Conservation (phyloP, 1,140 invertebrate genomes). For the Drosophila mauritiana region DNA sequence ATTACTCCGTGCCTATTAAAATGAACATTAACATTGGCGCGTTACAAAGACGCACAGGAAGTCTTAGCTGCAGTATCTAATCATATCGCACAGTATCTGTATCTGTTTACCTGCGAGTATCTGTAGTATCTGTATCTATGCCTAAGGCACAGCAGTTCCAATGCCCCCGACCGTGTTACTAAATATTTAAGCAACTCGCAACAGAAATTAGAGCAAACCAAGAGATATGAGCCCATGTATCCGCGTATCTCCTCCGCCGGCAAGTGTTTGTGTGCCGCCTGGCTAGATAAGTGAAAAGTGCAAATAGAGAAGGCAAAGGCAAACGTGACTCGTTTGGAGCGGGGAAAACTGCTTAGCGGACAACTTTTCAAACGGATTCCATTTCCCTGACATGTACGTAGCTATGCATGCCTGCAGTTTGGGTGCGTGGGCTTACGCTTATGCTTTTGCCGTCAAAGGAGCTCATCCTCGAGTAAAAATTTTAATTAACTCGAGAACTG, state of each 20-base stretch:
- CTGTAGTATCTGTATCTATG: slow-evolving; percentile 1
- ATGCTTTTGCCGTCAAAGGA: slow-evolving; percentile 16
- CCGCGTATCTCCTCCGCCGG: slow-evolving; percentile 11
- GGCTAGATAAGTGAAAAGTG: slow-evolving; percentile 73
- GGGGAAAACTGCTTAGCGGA: slow-evolving; percentile 35
- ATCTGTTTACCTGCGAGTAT: slow-evolving; percentile 14
- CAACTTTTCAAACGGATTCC: slow-evolving; percentile 44
- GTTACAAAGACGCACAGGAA: slow-evolving; percentile 60
- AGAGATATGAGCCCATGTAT: slow-evolving; percentile 42
- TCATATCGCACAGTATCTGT: slow-evolving; percentile 58
- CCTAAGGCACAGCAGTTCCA: slow-evolving; percentile 23
- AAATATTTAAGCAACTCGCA: slow-evolving; percentile 78
- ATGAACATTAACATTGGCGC: slow-evolving; percentile 66
- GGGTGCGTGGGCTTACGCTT: slow-evolving; percentile 7
- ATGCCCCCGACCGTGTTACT: slow-evolving; percentile 58
- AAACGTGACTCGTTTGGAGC: slow-evolving; percentile 58
- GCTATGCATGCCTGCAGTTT: slow-evolving; percentile 1
- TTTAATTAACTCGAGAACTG: slow-evolving; percentile 43
- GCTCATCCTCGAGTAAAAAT: slow-evolving; percentile 12
- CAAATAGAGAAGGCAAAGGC: slow-evolving; percentile 62
- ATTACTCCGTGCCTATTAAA: slow-evolving; percentile 47
- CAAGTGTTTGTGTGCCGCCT: slow-evolving; percentile 11
- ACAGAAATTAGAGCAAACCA: slow-evolving; percentile 75
- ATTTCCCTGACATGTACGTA: slow-evolving; percentile 2
- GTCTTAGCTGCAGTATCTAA: slow-evolving; percentile 62